phyloP scores from a whole-genome alignment of 1,140 invertebrate species.

The Leptinotarsa lineolata region DNA sequence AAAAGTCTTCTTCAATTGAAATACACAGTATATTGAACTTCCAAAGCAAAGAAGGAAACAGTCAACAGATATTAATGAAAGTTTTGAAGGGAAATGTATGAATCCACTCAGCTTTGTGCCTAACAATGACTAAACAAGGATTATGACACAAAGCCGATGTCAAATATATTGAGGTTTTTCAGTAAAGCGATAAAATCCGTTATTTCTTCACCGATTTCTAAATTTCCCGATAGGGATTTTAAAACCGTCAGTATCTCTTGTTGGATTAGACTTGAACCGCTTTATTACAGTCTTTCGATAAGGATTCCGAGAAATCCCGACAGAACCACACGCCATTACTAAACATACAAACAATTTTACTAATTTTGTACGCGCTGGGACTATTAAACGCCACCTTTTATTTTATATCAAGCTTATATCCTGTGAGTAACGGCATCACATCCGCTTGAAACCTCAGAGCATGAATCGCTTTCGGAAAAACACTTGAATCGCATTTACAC shows the following conservation, averaged over 20 bases:
- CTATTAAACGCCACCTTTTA: background rate
- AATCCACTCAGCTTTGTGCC: no score
- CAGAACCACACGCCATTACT: background rate
- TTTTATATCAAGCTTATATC: slow-evolving; percentile 1
- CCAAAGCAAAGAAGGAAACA: no score
- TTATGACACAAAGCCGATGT: no score
- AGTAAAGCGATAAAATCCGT: background rate
- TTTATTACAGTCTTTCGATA: background rate
- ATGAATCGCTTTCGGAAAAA: background rate
- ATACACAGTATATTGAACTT: no score
- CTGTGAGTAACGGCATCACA: slow-evolving; percentile 1
- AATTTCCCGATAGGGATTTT: background rate
- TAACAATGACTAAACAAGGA: no score
- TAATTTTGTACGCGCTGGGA: background rate
- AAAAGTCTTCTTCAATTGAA: no score
- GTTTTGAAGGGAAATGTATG: no score
- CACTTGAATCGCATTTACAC: background rate
- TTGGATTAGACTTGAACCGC: background rate
- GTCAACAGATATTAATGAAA: no score
- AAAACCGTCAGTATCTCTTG: background rate
- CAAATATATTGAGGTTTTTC: background rate
- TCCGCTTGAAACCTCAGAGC: background rate
- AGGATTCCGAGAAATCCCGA: background rate
- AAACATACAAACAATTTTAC: background rate
- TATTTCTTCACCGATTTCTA: background rate